phyloP scores from a whole-genome alignment of 2,113 vertebrate genomes.

The Pangasianodon hypophthalmus region DNA sequence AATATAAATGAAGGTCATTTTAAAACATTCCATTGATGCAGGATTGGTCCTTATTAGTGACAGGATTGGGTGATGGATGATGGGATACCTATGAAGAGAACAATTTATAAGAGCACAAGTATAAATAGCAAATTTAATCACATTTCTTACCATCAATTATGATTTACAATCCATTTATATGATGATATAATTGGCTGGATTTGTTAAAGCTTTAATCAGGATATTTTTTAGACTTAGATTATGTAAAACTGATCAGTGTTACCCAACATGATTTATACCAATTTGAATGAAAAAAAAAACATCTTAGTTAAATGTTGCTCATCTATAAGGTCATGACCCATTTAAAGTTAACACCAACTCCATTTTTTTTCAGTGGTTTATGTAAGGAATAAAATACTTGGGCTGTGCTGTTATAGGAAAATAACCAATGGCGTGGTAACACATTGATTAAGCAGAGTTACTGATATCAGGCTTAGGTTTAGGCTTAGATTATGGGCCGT shows the following conservation, averaged over 20 bases:
- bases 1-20: background rate
- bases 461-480: background rate
- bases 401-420: background rate
- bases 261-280: too few species aligned
- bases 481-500: too few species aligned
- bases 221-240: background rate
- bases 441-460: background rate
- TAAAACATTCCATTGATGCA: background rate
- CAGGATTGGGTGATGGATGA: background rate
- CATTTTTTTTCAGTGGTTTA: too few species aligned
- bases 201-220: background rate
- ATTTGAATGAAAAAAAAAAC: too few species aligned
- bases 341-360: too few species aligned
- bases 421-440: background rate
- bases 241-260: too few species aligned
- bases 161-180: background rate
- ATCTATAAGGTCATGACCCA: too few species aligned
- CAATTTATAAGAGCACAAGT: background rate
- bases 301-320: too few species aligned
- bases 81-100: slow-evolving; percentile 19
- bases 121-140: background rate
- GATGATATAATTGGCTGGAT: background rate
- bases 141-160: background rate
- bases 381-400: too few species aligned
- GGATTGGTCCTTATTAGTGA: background rate